Percentiles rank a stretch among this genome's conserved stretches.
Conservation (phyloP, 2,888 invertebrate species). For the Catocala sponsa region DNA sequence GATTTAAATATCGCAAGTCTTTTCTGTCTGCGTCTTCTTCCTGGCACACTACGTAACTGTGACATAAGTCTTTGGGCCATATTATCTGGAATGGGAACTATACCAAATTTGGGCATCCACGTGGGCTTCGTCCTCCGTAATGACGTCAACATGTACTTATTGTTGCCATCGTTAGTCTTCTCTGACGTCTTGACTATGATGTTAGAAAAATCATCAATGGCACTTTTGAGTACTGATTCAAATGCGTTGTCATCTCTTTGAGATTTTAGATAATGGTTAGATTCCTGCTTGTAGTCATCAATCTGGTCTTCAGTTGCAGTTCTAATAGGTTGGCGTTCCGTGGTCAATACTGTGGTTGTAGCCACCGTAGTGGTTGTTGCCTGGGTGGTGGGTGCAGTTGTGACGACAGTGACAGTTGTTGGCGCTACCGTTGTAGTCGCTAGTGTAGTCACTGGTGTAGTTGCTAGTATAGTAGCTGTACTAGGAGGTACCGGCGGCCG, state of each 20-base stretch:
- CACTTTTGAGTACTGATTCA: conserved; percentile 37
- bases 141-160: conserved; percentile 59
- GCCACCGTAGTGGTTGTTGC: background rate
- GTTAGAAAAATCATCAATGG: conserved; percentile 34
- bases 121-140: conserved; percentile 62
- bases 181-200: conserved; percentile 38
- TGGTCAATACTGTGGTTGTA: conserved; percentile 3
- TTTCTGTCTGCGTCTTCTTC: conserved; percentile 39
- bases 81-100: conserved; percentile 70
- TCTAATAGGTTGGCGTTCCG: too few species aligned
- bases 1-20: conserved; percentile 11
- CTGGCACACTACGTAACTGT: conserved; percentile 57
- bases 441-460: background rate
- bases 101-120: conserved; percentile 70
- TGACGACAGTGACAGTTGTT: background rate
- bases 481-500: background rate
- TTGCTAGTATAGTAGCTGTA: background rate
- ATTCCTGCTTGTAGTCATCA: conserved; percentile 3
- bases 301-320: too few species aligned
- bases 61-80: conserved; percentile 66
- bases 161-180: conserved; percentile 38
- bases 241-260: conserved; percentile 17
- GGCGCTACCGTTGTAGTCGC: conserved; percentile 4
- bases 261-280: background rate
- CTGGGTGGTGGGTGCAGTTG: conserved; percentile 11